Evolutionary conservation across 2,888 invertebrate genomes (phyloP).

Genomic region (Cryptus armator): DNA sequence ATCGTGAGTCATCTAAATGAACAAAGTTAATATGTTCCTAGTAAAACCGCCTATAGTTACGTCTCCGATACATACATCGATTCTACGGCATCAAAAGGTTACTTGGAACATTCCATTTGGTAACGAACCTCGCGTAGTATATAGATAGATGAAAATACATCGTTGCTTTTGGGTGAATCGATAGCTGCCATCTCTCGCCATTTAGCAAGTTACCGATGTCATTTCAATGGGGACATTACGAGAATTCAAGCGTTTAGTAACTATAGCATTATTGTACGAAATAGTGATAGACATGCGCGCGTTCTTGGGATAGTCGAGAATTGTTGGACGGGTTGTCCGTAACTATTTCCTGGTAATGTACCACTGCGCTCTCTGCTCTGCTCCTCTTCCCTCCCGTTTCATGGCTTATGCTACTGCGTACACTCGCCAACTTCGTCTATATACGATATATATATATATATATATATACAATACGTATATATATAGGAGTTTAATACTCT

Average conservation of each 20-base stretch:
- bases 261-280: too few relatives aligned
- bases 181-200: background rate
- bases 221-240: slow-evolving; percentile 35
- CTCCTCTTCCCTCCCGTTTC: slow-evolving; percentile 36
- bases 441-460: slow-evolving; percentile 5
- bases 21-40: slow-evolving; percentile 7
- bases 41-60: background rate
- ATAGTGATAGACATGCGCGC: slow-evolving; percentile 9
- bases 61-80: background rate
- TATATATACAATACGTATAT: background rate
- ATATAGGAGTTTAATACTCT: background rate
- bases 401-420: slow-evolving; percentile 18
- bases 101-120: background rate
- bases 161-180: background rate
- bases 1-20: background rate
- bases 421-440: slow-evolving; percentile 3
- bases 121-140: background rate
- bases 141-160: background rate
- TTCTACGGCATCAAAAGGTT: background rate
- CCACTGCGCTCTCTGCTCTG: slow-evolving; percentile 24
- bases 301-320: slow-evolving; percentile 38
- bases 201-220: background rate
- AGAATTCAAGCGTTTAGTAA: slow-evolving; percentile 4
- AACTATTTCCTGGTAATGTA: slow-evolving; percentile 70
- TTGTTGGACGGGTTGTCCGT: slow-evolving; percentile 50